Conservation (phyloP, 2,797 vertebrate species). For the Loriculus beryllinus region DNA sequence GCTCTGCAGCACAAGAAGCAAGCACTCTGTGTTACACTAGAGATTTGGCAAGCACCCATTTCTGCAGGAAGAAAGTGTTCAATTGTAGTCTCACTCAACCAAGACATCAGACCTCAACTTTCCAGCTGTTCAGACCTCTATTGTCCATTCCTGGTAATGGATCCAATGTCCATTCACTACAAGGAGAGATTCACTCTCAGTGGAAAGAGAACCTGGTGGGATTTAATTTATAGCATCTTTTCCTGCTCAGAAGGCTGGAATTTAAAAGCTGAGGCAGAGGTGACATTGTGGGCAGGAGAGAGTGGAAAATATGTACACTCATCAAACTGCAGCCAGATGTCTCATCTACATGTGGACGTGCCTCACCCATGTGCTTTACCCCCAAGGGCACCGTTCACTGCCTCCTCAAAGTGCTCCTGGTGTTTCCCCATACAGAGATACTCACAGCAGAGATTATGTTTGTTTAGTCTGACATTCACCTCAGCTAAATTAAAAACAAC, state of each 20-base stretch:
- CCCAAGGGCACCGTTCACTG: background rate
- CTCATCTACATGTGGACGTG: background rate
- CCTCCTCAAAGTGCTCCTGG: background rate
- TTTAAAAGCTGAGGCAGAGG: background rate
- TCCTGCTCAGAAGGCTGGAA: background rate
- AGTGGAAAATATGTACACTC: slow-evolving; percentile 15
- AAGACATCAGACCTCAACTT: background rate
- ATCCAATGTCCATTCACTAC: background rate
- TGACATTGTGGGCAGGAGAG: background rate
- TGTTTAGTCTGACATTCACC: background rate
- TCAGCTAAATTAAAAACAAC: background rate
- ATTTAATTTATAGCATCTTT: background rate
- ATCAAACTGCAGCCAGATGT: slow-evolving; percentile 14
- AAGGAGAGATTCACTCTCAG: background rate
- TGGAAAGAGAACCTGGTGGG: background rate
- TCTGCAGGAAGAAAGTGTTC: background rate
- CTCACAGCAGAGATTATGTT: background rate
- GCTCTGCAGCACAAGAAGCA: background rate
- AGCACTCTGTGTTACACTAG: background rate
- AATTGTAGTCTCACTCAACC: background rate
- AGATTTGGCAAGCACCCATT: background rate
- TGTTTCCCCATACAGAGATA: background rate
- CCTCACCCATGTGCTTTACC: background rate
- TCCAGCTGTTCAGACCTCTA: background rate
- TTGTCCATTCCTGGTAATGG: background rate